Evolutionary conservation across 1,140 invertebrate species (phyloP), one percentile per base, ranked within the genome.

Genomic region (Bombus soroeensis): DNA sequence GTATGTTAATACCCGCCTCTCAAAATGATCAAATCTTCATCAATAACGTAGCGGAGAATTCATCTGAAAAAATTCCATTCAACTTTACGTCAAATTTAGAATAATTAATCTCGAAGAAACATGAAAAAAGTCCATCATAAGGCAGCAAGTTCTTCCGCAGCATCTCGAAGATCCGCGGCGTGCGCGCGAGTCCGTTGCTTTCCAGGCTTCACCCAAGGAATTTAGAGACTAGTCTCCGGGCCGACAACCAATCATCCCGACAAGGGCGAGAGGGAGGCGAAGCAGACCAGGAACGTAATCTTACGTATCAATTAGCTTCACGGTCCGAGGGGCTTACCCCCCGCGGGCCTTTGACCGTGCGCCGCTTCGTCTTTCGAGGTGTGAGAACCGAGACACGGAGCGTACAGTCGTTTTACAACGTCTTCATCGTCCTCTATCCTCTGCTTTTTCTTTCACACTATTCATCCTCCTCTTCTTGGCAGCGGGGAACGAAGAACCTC

Each of bases 251-350:
- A 93, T 93, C 93, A 93, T 93, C 88, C 85, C 64, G 87, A 73
- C 79, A 53, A 87, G 76, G 78, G 53, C 10, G 59, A 64, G 32
- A 18, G 32, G 81, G 47, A 78, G 72, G 75, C 74, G 66, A 66
- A 74, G 68, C 70, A 75, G 74, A 85, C 70, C 92, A 91, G 91
- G 91, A 94, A 94, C 93, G 94, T 94, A 95, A 95, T 95, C 94
- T 95, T 95, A 95, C 94, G 95, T 95, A 95, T 95, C 95, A 95
- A 95, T 95, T 95, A 95, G 95, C 93, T 94, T 93, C 94, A 94
- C 93, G 93, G 93, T 94, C 93, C 93, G 92, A 94, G 93, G 93
- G 94, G 91, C 92, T 94, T 94, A 94, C 94, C 95, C 95, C 94
- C 95, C 94, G 95, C 94, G 94, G 95, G 94, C 94, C 95, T 95